Conservation (phyloP, 1,140 invertebrate species). For the Antheraea mylitta region DNA sequence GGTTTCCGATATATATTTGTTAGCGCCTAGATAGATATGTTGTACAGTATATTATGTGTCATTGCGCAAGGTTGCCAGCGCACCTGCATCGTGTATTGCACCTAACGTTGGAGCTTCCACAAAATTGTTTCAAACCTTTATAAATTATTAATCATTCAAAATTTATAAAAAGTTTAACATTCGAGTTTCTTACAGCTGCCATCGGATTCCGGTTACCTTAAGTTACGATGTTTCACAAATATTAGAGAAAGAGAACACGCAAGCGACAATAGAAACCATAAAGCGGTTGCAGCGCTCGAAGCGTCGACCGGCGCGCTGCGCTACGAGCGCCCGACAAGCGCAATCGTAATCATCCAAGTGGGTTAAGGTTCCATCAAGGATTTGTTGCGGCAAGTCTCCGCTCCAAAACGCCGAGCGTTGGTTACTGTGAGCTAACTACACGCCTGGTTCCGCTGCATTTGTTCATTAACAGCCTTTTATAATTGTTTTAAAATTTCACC, state of each 20-base stretch:
- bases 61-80: constrained; percentile 59
- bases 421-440: constrained; percentile 73
- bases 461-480: constrained; percentile 57
- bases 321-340: constrained; percentile 42
- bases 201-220: background rate
- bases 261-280: constrained; percentile 42
- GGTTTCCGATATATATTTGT: constrained; percentile 50
- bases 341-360: constrained; percentile 75
- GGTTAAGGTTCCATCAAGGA: constrained; percentile 78
- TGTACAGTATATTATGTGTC: constrained; percentile 38
- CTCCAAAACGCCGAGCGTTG: constrained; percentile 69
- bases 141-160: constrained; percentile 24
- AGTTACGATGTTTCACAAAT: background rate
- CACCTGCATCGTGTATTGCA: constrained; percentile 49
- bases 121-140: constrained; percentile 31
- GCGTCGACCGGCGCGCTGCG: constrained; percentile 36
- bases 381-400: constrained; percentile 77
- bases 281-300: constrained; percentile 56
- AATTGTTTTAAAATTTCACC: constrained; percentile 30
- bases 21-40: constrained; percentile 36
- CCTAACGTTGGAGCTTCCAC: constrained; percentile 48
- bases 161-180: background rate
- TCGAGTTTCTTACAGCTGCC: background rate
- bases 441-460: constrained; percentile 70
- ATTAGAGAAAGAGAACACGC: constrained; percentile 1